A percentile compares a stretch with the other conserved stretches of the same genome.
Evolutionary conservation across 2,888 invertebrate genomes (phyloP).

Genomic region (Stenotaenia linearis): DNA sequence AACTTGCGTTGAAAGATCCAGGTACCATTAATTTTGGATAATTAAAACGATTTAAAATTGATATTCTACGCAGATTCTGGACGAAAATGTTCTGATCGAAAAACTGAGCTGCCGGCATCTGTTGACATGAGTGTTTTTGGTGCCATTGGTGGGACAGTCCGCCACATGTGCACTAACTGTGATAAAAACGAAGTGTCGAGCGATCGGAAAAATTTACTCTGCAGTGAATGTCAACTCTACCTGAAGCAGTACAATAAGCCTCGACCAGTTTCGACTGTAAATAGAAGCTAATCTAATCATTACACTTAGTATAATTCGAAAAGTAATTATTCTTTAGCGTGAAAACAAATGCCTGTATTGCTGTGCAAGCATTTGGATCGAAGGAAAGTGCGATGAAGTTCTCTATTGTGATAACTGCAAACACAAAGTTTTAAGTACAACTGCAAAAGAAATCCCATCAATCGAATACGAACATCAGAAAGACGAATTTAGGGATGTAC

Average conservation of each 20-base stretch:
- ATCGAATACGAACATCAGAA: neutral
- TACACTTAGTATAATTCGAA: too few relatives aligned
- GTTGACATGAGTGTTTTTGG: too few relatives aligned
- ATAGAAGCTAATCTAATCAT: too few relatives aligned
- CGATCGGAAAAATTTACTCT: neutral
- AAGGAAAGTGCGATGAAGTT: neutral
- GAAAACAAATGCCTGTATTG: neutral
- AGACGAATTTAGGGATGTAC: neutral
- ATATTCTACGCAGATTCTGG: too few relatives aligned
- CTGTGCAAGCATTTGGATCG: neutral
- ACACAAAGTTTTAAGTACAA: neutral
- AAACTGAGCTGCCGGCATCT: too few relatives aligned
- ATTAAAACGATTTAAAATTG: too few relatives aligned
- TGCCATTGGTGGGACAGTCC: neutral
- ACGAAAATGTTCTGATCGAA: too few relatives aligned
- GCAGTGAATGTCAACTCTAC: neutral
- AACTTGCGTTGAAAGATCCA: too few relatives aligned
- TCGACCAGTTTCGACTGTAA: neutral
- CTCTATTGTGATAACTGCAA: neutral
- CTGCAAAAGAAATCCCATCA: neutral
- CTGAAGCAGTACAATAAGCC: neutral
- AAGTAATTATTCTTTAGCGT: neutral
- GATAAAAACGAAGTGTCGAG: neutral
- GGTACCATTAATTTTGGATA: too few relatives aligned
- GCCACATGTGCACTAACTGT: neutral